Evolutionary conservation across 2,113 vertebrate species (phyloP), one percentile per base, ranked within the genome.

Genomic region (Geococcyx californianus): DNA sequence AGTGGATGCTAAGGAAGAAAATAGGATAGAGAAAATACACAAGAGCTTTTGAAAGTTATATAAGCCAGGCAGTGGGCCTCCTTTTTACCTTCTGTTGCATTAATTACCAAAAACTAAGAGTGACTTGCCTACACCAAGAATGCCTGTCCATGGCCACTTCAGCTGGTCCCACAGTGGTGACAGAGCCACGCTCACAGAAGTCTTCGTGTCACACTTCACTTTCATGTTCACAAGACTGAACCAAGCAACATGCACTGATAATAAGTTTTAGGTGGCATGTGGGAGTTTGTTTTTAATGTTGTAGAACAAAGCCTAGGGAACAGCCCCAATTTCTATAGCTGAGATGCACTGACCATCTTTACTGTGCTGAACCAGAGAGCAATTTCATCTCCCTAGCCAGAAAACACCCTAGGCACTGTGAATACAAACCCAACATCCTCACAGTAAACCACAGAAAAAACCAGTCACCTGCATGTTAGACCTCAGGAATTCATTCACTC

Each of bases 11-110:
- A 73, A 96, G 36, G 15, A 91, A 79, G 72, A 90, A 92, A 96
- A 92, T n/a, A 63, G 67, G 55, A 84, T 70, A 76, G 54, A 83
- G 63, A 94, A 90, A 92, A 90, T 54, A 76, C 5, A 45, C 79
- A 86, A 63, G 64, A 88, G 72, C 59, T 55, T 82, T 92, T 85
- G 40, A 95, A 85, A 85, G 36, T 76, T 33, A 60, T 18, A 21
- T 10, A n/a, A 88, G 67, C 82, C 85, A 79, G 38, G n/a, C 67
- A 80, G 59, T 8, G 59, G 85, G 90, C 82, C 93, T 79, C 89
- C 87, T 84, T 94, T 95, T 78, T 73, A 63, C 66, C 23, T 82
- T 91, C 75, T 38, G 13, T 54, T 76, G 67, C 79, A 92, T 94
- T 88, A 73, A 92, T 85, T 80, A 84, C 63, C 58, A 87, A 79